These are phyloP conservation scores for Meandrina meandrites DNA, from an alignment of 92 coral and sea anemone species.

Conservation along the genomic window DNA sequence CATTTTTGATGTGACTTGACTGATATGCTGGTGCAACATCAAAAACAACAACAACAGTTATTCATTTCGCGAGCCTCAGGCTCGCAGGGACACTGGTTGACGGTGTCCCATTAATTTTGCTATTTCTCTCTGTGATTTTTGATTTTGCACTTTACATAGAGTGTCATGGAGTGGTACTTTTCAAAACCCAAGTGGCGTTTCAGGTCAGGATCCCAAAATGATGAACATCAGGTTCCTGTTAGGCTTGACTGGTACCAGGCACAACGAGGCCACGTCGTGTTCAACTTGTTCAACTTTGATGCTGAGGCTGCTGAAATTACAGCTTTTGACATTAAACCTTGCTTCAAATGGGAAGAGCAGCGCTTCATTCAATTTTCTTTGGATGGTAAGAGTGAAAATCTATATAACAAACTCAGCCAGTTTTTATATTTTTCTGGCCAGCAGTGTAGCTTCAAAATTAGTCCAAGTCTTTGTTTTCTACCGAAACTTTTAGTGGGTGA, in stretches of 20 bases:
- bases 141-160: conserved; percentile 20
- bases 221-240: conserved; percentile 69
- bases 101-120: no score
- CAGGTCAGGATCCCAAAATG: conserved; percentile 43
- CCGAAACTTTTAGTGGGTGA: no score
- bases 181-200: conserved; percentile 72
- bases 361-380: conserved; percentile 41
- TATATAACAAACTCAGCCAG: no score
- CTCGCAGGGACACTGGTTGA: no score
- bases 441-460: no score
- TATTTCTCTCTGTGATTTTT: background rate
- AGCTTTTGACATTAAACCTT: conserved; percentile 62
- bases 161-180: conserved; percentile 52
- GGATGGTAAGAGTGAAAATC: conserved; percentile 23
- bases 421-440: no score
- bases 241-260: conserved; percentile 16
- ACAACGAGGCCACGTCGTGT: background rate
- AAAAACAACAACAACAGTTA: no score
- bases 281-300: conserved; percentile 62
- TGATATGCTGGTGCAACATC: no score
- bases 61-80: no score
- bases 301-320: conserved; percentile 52
- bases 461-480: no score
- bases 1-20: no score
- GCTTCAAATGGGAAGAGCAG: conserved; percentile 51